A percentile compares a stretch with the other conserved stretches of the same genome.
Evolutionary conservation across 2,113 vertebrate species (phyloP).

Genomic region (Ovibos moschatus): DNA sequence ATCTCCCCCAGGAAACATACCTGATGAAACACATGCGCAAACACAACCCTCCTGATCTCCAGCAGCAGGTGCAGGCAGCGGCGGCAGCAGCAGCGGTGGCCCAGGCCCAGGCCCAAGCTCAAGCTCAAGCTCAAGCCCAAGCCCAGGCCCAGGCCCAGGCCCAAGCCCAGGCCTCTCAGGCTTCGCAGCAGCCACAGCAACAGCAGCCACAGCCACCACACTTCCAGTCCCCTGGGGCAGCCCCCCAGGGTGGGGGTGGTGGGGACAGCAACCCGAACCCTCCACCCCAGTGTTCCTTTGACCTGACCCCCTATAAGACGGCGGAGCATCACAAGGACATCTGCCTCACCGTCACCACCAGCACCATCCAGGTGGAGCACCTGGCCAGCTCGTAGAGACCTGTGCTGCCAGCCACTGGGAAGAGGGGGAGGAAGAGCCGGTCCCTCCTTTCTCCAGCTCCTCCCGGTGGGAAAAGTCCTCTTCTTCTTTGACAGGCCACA

Average conservation of each 20-base stretch:
- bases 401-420: constrained; percentile 44
- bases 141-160: constrained; percentile 76
- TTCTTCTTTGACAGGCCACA: constrained; percentile 65
- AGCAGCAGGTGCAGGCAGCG: constrained; percentile 79
- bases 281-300: constrained; percentile 92
- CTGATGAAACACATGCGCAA: constrained; percentile 99
- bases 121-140: constrained; percentile 80
- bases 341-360: constrained; percentile 96
- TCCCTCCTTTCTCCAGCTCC: constrained; percentile 74
- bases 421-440: constrained; percentile 56
- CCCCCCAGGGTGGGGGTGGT: constrained; percentile 82
- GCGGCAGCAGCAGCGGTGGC: constrained; percentile 75
- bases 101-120: neutral
- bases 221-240: constrained; percentile 83
- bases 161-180: constrained; percentile 55
- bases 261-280: constrained; percentile 87
- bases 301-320: constrained; percentile 96
- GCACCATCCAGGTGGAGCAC: constrained; percentile 89
- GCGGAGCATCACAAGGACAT: constrained; percentile 96
- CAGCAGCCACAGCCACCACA: constrained; percentile 85
- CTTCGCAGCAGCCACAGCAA: constrained; percentile 60
- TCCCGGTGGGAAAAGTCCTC: constrained; percentile 72
- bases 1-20: constrained; percentile 91
- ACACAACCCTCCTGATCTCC: constrained; percentile 92
- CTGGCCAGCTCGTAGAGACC: constrained; percentile 88